These are phyloP conservation scores for Noctilio leporinus DNA, from an alignment of 2,113 vertebrate species.

Conservation along the genomic window DNA sequence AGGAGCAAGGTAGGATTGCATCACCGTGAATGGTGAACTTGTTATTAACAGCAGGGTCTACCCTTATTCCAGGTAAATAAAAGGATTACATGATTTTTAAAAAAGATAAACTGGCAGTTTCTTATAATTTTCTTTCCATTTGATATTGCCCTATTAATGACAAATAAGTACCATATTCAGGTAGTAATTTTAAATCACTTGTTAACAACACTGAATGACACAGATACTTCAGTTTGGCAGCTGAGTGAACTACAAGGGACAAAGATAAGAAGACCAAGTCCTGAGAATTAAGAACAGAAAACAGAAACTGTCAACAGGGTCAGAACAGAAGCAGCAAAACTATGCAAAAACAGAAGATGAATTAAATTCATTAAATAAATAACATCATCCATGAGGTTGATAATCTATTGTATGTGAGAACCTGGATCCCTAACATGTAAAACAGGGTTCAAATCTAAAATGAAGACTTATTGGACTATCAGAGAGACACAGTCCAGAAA, in stretches of 20 bases:
- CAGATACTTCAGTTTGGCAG: not conserved
- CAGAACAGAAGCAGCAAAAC: not conserved
- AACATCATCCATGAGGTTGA: not conserved
- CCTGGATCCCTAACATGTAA: not conserved
- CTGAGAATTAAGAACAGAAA: not conserved
- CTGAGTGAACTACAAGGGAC: not conserved
- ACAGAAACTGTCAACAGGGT: not conserved
- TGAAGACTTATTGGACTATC: not conserved
- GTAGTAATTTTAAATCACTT: not conserved
- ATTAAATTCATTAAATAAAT: not conserved
- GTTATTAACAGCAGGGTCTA: not conserved
- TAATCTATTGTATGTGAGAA: not conserved
- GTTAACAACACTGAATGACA: not conserved
- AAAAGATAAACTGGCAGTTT: not conserved
- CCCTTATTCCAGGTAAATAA: not conserved
- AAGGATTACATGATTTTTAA: not conserved
- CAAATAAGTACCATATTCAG: not conserved
- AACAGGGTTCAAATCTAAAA: not conserved
- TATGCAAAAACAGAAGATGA: not conserved
- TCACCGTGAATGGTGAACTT: not conserved
- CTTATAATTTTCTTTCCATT: conserved; percentile 8
- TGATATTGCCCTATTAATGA: not conserved
- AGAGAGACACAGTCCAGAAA: not conserved
- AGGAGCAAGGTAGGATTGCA: not conserved
- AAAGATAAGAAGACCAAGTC: not conserved